These are phyloP conservation scores for Craterocephalus amniculus DNA, from an alignment of 2,797 vertebrate genomes.

Conservation along the genomic window DNA sequence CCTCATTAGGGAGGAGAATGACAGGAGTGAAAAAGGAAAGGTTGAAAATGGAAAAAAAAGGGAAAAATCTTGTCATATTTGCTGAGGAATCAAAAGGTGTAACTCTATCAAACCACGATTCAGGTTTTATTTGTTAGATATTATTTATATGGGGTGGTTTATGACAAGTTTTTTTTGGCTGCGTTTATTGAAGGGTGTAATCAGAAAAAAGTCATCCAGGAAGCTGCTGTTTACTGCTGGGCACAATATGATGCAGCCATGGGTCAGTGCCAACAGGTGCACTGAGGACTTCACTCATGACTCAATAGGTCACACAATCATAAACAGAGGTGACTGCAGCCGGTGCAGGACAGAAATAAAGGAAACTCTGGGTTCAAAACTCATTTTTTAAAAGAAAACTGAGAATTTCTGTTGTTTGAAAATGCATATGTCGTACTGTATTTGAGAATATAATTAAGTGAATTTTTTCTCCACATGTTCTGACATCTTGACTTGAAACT, in stretches of 20 bases:
- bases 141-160: slow-evolving; percentile 14
- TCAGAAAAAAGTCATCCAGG: slow-evolving; percentile 6
- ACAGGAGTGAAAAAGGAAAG: background rate
- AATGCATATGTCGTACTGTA: background rate
- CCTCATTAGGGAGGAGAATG: slow-evolving; percentile 48
- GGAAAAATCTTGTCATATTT: background rate
- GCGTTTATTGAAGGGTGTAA: background rate
- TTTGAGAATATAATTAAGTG: background rate
- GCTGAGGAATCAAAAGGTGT: background rate
- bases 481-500: slow-evolving; percentile 39
- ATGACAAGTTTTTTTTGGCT: background rate
- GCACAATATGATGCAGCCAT: slow-evolving; percentile 8
- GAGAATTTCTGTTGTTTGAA: background rate
- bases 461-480: background rate
- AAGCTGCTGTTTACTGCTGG: slow-evolving; percentile 20
- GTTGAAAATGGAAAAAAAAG: background rate
- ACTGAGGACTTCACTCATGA: slow-evolving; percentile 6
- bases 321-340: background rate
- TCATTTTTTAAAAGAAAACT: background rate
- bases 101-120: slow-evolving; percentile 32
- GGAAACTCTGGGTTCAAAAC: background rate
- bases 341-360: background rate
- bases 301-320: slow-evolving; percentile 19
- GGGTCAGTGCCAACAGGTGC: slow-evolving; percentile 14
- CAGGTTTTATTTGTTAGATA: slow-evolving; percentile 43